Conservation (phyloP, 2,797 vertebrate genomes). For the Pagetopsis macropterus region DNA sequence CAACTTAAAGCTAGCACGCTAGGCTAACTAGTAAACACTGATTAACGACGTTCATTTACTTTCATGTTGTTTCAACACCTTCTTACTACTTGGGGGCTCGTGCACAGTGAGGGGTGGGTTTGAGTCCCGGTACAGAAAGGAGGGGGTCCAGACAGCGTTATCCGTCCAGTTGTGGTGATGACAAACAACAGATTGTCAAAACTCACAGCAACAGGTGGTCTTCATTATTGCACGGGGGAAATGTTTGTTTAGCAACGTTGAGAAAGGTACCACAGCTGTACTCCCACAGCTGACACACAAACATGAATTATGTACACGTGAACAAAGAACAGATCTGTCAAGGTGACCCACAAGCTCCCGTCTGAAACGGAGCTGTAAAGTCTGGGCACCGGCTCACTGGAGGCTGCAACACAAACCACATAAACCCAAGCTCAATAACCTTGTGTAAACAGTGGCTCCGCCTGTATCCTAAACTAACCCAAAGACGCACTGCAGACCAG, state of each 20-base stretch:
- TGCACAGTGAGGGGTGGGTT: neutral
- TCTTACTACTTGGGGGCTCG: neutral
- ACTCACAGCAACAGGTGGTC: conserved; percentile 3
- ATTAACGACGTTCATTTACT: neutral
- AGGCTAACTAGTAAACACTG: conserved; percentile 1
- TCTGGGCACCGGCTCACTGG: conserved; percentile 11
- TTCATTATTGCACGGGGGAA: neutral
- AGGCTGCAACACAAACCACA: conserved; percentile 35
- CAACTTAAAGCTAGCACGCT: neutral
- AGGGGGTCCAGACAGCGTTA: neutral
- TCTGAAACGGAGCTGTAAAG: conserved; percentile 40
- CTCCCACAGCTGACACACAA: conserved; percentile 2
- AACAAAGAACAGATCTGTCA: conserved; percentile 17
- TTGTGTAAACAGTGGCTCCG: neutral
- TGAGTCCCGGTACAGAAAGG: neutral
- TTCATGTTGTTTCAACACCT: conserved; percentile 12
- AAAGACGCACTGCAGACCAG: conserved; percentile 14
- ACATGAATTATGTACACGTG: neutral
- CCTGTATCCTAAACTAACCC: neutral
- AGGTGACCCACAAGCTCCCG: conserved; percentile 30
- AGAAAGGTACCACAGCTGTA: conserved; percentile 5
- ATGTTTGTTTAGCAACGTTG: neutral
- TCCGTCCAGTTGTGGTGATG: neutral
- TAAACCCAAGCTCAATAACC: conserved; percentile 34
- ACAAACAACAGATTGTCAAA: conserved; percentile 1